Evolutionary conservation across 2,797 vertebrate genomes (phyloP).

Genomic region (Chelidonichthys spinosus): DNA sequence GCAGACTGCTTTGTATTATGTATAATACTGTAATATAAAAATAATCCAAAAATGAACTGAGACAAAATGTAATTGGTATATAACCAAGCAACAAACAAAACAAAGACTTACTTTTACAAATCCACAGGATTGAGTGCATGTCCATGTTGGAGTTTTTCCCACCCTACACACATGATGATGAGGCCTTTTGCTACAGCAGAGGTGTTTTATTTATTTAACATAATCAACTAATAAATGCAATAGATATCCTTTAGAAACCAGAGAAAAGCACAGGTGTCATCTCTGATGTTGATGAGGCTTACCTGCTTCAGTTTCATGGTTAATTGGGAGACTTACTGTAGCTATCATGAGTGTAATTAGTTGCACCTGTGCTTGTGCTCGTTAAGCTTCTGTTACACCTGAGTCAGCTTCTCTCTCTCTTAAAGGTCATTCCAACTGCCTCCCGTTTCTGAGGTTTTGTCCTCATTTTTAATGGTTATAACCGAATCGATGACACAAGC

Average conservation of each 20-base stretch:
- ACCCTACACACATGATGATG: background rate
- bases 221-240: background rate
- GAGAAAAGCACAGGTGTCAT: background rate
- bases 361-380: background rate
- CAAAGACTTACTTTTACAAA: no score
- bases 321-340: background rate
- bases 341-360: background rate
- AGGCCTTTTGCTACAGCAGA: background rate
- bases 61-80: no score
- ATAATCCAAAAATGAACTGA: no score
- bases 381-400: background rate
- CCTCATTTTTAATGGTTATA: background rate
- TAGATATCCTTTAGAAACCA: background rate
- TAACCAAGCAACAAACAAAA: no score
- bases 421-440: background rate
- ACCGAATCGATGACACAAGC: background rate
- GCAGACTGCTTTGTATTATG: no score
- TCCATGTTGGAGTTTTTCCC: background rate
- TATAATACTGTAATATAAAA: no score
- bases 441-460: background rate
- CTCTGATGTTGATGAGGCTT: background rate
- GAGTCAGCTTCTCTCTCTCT: background rate
- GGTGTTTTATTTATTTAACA: background rate
- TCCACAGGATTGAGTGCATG: background rate
- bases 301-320: background rate